Base-by-base conservation (phyloP, 2,797 vertebrate genomes). In the Coregonus suidteri region DNA sequence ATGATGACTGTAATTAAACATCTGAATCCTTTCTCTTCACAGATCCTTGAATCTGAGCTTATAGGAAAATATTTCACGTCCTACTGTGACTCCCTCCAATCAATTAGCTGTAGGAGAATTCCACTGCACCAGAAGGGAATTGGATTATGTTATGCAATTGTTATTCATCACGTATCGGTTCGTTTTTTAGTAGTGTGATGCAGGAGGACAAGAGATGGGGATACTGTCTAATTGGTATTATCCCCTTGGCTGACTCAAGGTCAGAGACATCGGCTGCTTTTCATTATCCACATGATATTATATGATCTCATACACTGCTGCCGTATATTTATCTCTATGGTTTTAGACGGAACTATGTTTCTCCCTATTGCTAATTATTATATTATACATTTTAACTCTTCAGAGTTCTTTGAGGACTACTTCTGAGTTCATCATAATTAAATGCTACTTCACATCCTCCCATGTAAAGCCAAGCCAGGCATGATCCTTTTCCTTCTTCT, bases 381-480 rank as follows among this genome's bases (percentile, higher is more conserved):
- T 64, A 25, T 64, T 25, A 64, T 25, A 64, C n/a, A 30, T 25
- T 25, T 35, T 18, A 16, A 5, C 30, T 37, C 6, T 35, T 35
- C 66, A 68, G 31, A 35, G 20, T 31, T 68, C 31, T 30, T 68
- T 64, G 59, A 25, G 20, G 25, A 64, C 59, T 64, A 64, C 20
- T 64, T 64, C 59, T 64, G 70, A 71, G 70, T 20, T 65, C 79
- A 71, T 52, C n/a, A 25, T 64, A 15, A 16, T 68, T 6, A 37
- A 68, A 68, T 68, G 66, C 13, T 68, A 34, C 34, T 35, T 68
- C 66, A 14, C 15, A 35, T 5, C 31, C 66, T 35, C 14, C 15
- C 30, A 68, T 68, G 66, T 35, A 31, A 34, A 68, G 66, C 31
- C 66, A 35, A 64, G 7, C 7, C 20, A 64, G 59, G 20, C 20